Evolutionary conservation across 2,888 invertebrate species (phyloP).

Genomic region (Ochropleura leucogaster): DNA sequence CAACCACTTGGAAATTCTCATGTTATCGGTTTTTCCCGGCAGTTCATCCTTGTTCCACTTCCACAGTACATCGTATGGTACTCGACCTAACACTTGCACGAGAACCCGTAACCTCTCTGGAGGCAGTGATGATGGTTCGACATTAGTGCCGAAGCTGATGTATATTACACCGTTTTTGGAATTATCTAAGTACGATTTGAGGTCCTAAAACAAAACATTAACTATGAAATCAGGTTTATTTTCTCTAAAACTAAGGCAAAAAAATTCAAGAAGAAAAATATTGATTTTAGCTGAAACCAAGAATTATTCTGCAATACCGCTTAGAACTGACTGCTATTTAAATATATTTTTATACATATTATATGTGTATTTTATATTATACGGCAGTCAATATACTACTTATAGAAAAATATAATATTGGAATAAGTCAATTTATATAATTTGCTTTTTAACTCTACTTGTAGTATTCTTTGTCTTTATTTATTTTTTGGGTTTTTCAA

Average conservation of each 20-base stretch:
- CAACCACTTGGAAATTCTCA: slow-evolving; percentile 77
- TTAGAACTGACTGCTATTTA: no score
- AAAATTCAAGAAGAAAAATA: no score
- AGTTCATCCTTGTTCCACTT: slow-evolving; percentile 61
- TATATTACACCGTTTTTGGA: slow-evolving; percentile 83
- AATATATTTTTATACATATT: no score
- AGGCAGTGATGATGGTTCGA: slow-evolving; percentile 72
- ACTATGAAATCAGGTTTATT: background rate
- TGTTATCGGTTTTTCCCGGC: slow-evolving; percentile 73
- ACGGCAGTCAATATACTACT: no score
- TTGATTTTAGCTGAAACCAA: no score
- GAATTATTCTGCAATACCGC: no score
- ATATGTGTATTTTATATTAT: no score
- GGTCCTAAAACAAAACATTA: slow-evolving; percentile 71
- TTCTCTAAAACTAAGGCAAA: background rate
- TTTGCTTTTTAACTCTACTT: no score
- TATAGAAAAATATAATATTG: no score
- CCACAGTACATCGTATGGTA: slow-evolving; percentile 84
- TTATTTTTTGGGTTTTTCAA: no score
- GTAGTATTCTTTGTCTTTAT: no score
- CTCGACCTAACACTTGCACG: slow-evolving; percentile 74
- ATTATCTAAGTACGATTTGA: slow-evolving; percentile 78
- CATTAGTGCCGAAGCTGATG: slow-evolving; percentile 84
- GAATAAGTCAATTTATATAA: no score
- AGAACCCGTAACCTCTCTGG: slow-evolving; percentile 72